These are phyloP conservation scores for Adineta ricciae DNA, from an alignment of 2,888 invertebrate species.

Conservation along the genomic window DNA sequence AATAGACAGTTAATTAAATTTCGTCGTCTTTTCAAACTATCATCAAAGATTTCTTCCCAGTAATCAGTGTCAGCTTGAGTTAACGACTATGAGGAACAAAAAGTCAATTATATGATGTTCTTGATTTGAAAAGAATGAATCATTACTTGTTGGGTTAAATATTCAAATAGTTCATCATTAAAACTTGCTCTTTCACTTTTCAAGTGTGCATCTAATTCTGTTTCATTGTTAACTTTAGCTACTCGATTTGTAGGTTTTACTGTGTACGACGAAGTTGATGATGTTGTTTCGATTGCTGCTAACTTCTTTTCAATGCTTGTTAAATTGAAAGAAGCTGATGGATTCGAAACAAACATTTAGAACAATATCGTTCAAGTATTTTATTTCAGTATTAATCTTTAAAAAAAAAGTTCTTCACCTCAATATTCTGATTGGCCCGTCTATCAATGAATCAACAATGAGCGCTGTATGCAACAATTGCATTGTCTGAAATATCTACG, in stretches of 20 bases:
- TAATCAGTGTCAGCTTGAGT: not conserved
- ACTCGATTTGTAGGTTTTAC: not conserved
- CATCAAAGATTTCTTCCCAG: not conserved
- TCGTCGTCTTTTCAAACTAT: not conserved
- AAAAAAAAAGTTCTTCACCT: not conserved
- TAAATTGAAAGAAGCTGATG: not conserved
- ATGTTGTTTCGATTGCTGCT: not conserved
- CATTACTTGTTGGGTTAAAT: not conserved
- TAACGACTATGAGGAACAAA: not conserved
- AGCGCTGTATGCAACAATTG: not conserved
- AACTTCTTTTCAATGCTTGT: slow-evolving; percentile 16
- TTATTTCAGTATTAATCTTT: not conserved
- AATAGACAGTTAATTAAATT: slow-evolving; percentile 18
- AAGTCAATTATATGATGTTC: too few relatives aligned
- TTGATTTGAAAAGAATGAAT: not conserved
- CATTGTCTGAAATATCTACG: not conserved
- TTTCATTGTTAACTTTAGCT: slow-evolving; percentile 5
- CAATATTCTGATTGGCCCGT: not conserved
- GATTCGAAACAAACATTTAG: not conserved
- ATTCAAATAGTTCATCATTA: slow-evolving; percentile 10
- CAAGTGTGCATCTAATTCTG: not conserved
- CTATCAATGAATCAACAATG: not conserved
- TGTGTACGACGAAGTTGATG: not conserved
- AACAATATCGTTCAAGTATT: not conserved
- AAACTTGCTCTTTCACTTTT: slow-evolving; percentile 10